Base-by-base conservation (phyloP, 2,888 invertebrate genomes). In the Papilio elwesi region DNA sequence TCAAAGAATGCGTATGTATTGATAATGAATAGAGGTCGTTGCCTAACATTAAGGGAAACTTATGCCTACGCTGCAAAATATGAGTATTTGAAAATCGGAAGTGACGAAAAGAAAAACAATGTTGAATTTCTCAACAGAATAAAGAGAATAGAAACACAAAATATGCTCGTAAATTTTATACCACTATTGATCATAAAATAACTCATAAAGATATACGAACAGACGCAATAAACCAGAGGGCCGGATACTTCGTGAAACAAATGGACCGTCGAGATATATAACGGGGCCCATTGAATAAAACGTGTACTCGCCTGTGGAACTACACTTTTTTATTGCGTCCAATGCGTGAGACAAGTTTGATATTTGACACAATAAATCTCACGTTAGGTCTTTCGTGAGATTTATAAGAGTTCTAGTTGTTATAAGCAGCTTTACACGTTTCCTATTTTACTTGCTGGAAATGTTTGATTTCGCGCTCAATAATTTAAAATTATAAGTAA, bases 121-220 rank as follows among this genome's bases (percentile, higher is more conserved):
- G 26, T 26, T 13, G 36, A 57, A 36, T 13, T 38, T 57, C 11
- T 10, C 36, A 59, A 7, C n/a, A 38, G 38, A 13, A 59, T 38
- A 47, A 66, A 66, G 36, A 53, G 43, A 38, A 66, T 38, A 36
- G 66, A 53, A 43, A 66, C n/a, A 66, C 52, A 53, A 66, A 66
- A 66, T 43, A 51, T 68, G 52, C 66, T 10, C 71, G 47, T 59
- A 71, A 71, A 71, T 66, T 66, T 51, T 52, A 43, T 52, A 62
- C 57, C 62, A 67, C 62, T 62, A 59, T 71, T 62, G 16, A 53
- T 62, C 62, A 71, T 71, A 71, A 71, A 71, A 71, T 67, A 71
- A 52, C 49, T 43, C 62, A 67, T 71, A 71, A 71, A 71, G 53
- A 71, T 71, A 66, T 57, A 62, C 59, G 38, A 67, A 71, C 62